Percentiles rank a stretch among this genome's conserved stretches.
Evolutionary conservation across 2,888 invertebrate species (phyloP).

Genomic region (Cheilosia impressa): DNA sequence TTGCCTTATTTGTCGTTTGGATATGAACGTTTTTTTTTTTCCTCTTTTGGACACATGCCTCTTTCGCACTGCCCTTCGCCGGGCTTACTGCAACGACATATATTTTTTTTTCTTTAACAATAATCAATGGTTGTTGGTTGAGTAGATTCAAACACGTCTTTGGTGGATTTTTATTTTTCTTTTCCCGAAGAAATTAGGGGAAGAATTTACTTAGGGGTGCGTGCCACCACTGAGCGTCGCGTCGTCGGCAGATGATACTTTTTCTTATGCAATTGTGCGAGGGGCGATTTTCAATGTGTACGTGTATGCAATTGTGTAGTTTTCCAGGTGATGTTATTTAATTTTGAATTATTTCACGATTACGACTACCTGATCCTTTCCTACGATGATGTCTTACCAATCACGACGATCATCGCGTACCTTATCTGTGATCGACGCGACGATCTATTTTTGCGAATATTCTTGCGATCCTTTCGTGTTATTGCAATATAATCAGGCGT

Average conservation of each 20-base stretch:
- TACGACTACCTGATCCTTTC: slow-evolving; percentile 35
- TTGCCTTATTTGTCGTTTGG: slow-evolving; percentile 58
- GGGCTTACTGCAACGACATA: slow-evolving; percentile 55
- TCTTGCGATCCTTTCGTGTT: slow-evolving; percentile 36
- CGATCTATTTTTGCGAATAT: slow-evolving; percentile 39
- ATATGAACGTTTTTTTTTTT: slow-evolving; percentile 29
- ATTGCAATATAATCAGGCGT: slow-evolving; percentile 72
- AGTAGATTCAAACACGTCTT: slow-evolving; percentile 70
- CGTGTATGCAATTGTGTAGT: slow-evolving; percentile 16
- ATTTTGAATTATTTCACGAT: slow-evolving; percentile 68
- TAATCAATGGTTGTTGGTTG: slow-evolving; percentile 74
- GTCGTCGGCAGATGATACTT: slow-evolving; percentile 67
- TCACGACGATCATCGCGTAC: slow-evolving; percentile 6
- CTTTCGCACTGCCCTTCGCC: slow-evolving; percentile 39
- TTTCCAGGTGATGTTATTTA: slow-evolving; percentile 72
- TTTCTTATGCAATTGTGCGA: slow-evolving; percentile 65
- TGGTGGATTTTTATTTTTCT: slow-evolving; percentile 62
- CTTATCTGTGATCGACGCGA: slow-evolving; percentile 33
- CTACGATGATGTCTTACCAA: slow-evolving; percentile 33
- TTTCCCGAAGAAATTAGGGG: slow-evolving; percentile 65
- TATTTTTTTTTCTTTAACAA: slow-evolving; percentile 51
- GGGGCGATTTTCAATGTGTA: slow-evolving; percentile 5
- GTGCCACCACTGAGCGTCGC: slow-evolving; percentile 49
- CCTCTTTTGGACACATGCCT: slow-evolving; percentile 67
- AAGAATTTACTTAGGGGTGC: slow-evolving; percentile 70